A percentile compares a stretch with the other conserved stretches of the same genome.
Conservation (phyloP, 2,797 vertebrate species). For the Eupleurogrammus muticus region DNA sequence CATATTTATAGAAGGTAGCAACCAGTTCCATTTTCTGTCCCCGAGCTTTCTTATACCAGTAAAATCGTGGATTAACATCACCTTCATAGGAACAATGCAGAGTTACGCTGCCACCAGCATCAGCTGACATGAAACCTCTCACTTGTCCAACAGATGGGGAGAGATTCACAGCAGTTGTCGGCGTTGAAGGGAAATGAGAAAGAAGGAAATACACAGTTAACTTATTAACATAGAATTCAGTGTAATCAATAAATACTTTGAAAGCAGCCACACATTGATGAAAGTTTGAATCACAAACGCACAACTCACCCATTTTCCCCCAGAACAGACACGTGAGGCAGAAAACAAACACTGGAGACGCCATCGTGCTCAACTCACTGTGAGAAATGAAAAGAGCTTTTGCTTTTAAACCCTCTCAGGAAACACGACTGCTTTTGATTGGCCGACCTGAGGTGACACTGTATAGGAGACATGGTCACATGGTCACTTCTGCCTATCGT, state of each 20-base stretch:
- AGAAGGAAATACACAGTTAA: not conserved
- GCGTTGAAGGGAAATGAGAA: constrained; percentile 20
- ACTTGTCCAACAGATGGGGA: constrained; percentile 7
- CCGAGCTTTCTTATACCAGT: constrained; percentile 53
- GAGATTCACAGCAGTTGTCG: not conserved
- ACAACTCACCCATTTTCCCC: constrained; percentile 26
- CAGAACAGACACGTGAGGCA: constrained; percentile 8
- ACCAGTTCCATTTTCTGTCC: constrained; percentile 40
- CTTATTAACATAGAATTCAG: not conserved
- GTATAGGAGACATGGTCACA: not conserved
- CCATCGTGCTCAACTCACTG: constrained; percentile 19
- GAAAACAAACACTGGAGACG: not conserved
- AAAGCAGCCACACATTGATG: too few species aligned
- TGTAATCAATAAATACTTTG: not conserved
- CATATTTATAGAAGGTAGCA: not conserved
- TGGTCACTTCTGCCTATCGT: not conserved
- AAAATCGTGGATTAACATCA: not conserved
- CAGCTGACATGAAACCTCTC: not conserved
- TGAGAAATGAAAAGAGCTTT: not conserved
- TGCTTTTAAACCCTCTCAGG: constrained; percentile 1
- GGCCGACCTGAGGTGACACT: constrained; percentile 2
- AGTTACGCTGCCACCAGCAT: constrained; percentile 15
- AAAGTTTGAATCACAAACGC: not conserved
- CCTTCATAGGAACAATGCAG: constrained; percentile 38
- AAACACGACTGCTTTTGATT: constrained; percentile 38